Evolutionary conservation across 2,888 invertebrate species (phyloP).

Genomic region (Cabera pusaria): DNA sequence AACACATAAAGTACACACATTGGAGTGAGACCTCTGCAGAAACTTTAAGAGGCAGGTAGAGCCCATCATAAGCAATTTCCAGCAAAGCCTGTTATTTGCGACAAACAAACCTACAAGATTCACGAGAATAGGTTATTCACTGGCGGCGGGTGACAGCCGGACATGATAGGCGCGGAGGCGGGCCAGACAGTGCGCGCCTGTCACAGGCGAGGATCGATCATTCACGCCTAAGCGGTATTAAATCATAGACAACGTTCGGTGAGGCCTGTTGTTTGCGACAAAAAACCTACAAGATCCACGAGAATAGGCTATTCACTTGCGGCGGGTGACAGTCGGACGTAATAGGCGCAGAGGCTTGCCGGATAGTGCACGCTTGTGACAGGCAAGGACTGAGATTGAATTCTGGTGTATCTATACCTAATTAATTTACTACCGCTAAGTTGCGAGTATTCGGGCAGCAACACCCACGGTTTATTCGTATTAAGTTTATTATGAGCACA

Average conservation of each 20-base stretch:
- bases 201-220: constrained; percentile 1
- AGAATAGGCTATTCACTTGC: constrained; percentile 41
- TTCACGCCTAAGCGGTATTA: too few species aligned
- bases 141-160: constrained; percentile 49
- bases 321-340: constrained; percentile 56
- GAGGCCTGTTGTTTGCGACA: constrained; percentile 21
- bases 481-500: too few species aligned
- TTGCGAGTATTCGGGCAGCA: too few species aligned
- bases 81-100: constrained; percentile 21
- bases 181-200: constrained; percentile 41
- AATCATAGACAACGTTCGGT: constrained; percentile 13
- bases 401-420: too few species aligned
- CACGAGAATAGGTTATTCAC: constrained; percentile 40
- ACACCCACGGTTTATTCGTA: too few species aligned
- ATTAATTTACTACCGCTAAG: too few species aligned
- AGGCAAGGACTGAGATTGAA: background rate
- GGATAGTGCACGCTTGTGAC: constrained; percentile 32
- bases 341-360: constrained; percentile 61
- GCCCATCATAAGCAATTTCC: constrained; percentile 12
- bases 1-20: too few species aligned
- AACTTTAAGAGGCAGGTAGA: too few species aligned
- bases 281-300: constrained; percentile 24
- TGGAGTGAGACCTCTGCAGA: too few species aligned
- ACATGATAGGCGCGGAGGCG: constrained; percentile 63
- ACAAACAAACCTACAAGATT: constrained; percentile 23